Evolutionary conservation across 1,140 invertebrate genomes (phyloP), one percentile per base, ranked within the genome.

Genomic region (Neodiprion lecontei): DNA sequence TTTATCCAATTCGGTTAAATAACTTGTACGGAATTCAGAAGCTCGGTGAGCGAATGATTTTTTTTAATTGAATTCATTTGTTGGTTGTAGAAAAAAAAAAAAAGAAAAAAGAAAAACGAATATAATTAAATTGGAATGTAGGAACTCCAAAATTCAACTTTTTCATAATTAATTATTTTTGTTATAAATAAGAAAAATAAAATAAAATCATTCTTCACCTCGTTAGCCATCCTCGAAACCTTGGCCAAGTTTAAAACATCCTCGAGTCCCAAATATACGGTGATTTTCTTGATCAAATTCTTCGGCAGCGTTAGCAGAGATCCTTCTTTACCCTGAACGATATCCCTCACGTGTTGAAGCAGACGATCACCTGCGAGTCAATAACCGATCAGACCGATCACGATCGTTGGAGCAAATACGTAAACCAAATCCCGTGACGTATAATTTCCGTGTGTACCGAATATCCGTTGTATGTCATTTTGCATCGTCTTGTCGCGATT

Each of bases 221-320:
- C 82, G 53, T 82, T 82, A 2, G 86, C 78, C 67, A 83, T 77
- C 17, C 79, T 83, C 0, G 84, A 88, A 5, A 86, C 75, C 23
- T 76, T 76, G 7, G 78, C 78, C 72, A 89, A 76, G 48, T 83
- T 84, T 2, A 83, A 17, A 50, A 89, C 79, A 69, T 89, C 88
- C 5, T 81, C 79, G 2, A 79, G 66, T 0, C 74, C 69, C 17
- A 89, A 70, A 76, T 83, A 86, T 8, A 67, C 74, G 2, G 85
- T 65, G 50, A 89, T 81, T 69, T 73, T 81, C 65, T 71, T 70
- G 9, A 84, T 75, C 7, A 82, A 4, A 53, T 71, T 69, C 70
- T 65, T 75, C 10, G 84, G 83, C 10, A 86, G 75, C 14, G 83
- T 82, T 8, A 85, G 69, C 50, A 86, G 74, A 0, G 79, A 77